Evolutionary conservation across 2,113 vertebrate species (phyloP).

Genomic region (Varanus komodoensis): DNA sequence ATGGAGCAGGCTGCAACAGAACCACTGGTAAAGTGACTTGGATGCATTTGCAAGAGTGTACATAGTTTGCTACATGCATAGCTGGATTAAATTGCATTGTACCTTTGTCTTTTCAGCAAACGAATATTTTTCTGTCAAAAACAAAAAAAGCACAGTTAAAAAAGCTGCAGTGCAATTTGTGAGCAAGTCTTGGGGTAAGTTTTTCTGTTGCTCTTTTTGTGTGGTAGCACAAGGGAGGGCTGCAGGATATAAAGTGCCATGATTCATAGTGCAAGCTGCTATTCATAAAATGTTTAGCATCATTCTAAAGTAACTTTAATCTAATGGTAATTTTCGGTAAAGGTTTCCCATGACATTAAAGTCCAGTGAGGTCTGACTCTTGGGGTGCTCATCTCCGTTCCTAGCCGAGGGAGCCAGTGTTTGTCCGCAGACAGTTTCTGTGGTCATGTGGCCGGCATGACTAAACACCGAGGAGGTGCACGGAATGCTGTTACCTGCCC

Average conservation of each 20-base stretch:
- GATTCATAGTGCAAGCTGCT: not conserved
- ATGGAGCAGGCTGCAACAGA: constrained; percentile 82
- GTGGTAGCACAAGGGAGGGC: too few species aligned
- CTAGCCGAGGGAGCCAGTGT: too few species aligned
- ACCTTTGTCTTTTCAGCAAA: constrained; percentile 77
- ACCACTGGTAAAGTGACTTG: constrained; percentile 79
- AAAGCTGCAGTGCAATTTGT: constrained; percentile 87
- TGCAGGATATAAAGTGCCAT: not conserved
- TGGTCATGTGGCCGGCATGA: too few species aligned
- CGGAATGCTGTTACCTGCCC: too few species aligned
- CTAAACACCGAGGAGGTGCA: too few species aligned
- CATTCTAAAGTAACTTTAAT: not conserved
- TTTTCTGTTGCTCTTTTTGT: not conserved
- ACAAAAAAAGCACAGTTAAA: constrained; percentile 83
- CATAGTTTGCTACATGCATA: accelerated
- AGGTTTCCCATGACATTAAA: too few species aligned
- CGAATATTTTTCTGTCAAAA: constrained; percentile 87
- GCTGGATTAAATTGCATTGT: not conserved
- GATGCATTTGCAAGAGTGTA: accelerated
- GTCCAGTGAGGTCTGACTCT: too few species aligned
- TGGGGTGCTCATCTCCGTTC: too few species aligned
- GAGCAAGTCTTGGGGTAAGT: constrained; percentile 88
- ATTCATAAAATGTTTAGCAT: not conserved
- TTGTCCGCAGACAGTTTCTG: too few species aligned
- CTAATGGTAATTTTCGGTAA: too few species aligned